Percentiles rank a stretch among this genome's conserved stretches.
Conservation (phyloP, 2,113 vertebrate genomes). For the Trachemys scripta region DNA sequence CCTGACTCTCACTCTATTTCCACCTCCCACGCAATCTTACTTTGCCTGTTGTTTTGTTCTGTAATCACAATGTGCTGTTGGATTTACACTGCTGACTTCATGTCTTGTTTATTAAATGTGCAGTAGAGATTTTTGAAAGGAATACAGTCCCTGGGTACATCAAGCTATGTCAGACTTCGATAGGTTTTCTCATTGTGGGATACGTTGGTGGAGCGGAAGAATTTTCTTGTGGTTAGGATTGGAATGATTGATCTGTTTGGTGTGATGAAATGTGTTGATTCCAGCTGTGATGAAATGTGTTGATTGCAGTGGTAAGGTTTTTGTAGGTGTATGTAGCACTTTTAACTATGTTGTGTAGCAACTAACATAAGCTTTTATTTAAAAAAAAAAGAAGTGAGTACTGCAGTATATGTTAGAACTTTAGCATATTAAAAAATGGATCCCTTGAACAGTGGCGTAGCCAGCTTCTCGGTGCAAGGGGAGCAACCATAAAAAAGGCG, state of each 20-base stretch:
- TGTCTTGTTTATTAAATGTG: slow-evolving; percentile 28
- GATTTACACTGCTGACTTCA: slow-evolving; percentile 23
- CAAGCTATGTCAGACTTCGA: slow-evolving; percentile 31
- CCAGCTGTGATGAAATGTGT: slow-evolving; percentile 23
- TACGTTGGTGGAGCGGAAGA: slow-evolving; percentile 35
- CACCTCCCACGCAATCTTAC: slow-evolving; percentile 47
- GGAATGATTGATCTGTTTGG: slow-evolving; percentile 39
- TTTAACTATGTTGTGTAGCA: not conserved
- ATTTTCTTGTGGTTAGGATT: slow-evolving; percentile 14
- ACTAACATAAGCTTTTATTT: slow-evolving; percentile 17
- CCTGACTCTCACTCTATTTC: slow-evolving; percentile 19
- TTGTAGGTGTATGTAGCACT: not conserved
- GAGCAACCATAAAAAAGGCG: no score
- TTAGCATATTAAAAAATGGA: not conserved
- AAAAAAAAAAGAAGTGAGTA: not conserved
- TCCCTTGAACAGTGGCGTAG: not conserved
- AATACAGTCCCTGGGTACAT: slow-evolving; percentile 9
- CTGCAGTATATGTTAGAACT: not conserved
- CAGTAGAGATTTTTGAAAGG: slow-evolving; percentile 42
- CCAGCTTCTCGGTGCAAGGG: no score
- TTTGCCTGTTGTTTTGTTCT: slow-evolving; percentile 40
- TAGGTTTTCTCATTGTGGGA: slow-evolving; percentile 12
- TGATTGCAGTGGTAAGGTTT: slow-evolving; percentile 29
- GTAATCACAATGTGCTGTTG: slow-evolving; percentile 29
- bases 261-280: slow-evolving; percentile 46